Base-by-base conservation (phyloP, 2,888 invertebrate genomes). In the Lasioglossum lativentre region DNA sequence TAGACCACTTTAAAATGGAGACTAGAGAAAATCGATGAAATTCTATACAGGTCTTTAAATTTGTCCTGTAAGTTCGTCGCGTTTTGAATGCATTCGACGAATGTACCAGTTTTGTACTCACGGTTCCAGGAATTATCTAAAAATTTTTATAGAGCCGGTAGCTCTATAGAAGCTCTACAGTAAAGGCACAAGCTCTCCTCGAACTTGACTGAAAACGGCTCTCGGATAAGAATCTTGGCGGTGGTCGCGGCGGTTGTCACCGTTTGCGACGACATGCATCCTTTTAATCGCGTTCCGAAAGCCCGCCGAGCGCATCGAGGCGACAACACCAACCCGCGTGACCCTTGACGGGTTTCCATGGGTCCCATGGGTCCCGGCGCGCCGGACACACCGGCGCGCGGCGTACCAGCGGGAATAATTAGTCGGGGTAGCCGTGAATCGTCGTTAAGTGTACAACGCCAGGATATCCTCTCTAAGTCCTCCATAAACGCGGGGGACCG, bases 241-340 rank as follows among this genome's bases (percentile, higher is more conserved):
- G 30, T 75, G 45, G 87, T 79, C 82, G 82, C 73, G 59, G 82
- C 74, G 63, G 90, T 90, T 90, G 86, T 83, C 88, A 85, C 83
- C 90, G 86, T 86, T 87, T 81, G 82, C 76, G 79, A 52, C 78
- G 77, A 89, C 90, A 85, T 85, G 89, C 85, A 87, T 88, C 80
- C 86, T 75, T 89, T 91, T 90, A 93, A 91, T 92, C 91, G 93
- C 87, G 88, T 88, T 90, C 88, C 91, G 83, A 93, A 92, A 93
- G 88, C 85, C 91, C 87, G 81, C 90, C 90, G 89, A 91, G 93
- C 93, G 93, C 93, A 93, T 93, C 93, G 92, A 93, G 91, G 91
- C 93, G 92, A 88, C 86, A 84, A 86, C 86, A n/a, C 52, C 52
- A 52, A 52, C 52, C 89, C 89, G 82, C 86, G 75, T 88, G 91